phyloP scores from a whole-genome alignment of 2,113 vertebrate species.

The Psittacula cyanocephala region DNA sequence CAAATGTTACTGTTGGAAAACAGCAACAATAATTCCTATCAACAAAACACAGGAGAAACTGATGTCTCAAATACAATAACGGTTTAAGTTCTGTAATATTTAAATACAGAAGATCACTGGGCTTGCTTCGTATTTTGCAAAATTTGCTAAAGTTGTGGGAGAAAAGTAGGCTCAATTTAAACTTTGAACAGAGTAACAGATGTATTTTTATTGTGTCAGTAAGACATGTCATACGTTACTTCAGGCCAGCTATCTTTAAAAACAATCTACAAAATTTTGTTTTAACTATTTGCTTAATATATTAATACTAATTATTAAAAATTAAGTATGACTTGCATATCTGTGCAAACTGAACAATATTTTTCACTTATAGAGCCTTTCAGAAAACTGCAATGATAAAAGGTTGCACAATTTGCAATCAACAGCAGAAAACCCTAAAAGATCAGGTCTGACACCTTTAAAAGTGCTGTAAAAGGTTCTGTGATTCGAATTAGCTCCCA shows the following conservation, averaged over 20 bases:
- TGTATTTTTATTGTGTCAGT: fast-evolving
- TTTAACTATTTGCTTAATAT: background rate
- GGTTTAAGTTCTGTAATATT: background rate
- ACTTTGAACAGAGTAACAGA: background rate
- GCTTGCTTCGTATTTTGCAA: background rate
- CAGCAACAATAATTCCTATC: background rate
- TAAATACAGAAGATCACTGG: background rate
- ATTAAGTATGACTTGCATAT: background rate
- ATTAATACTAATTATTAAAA: background rate
- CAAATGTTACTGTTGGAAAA: background rate
- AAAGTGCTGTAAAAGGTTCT: background rate
- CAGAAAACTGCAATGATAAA: background rate
- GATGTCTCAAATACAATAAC: background rate
- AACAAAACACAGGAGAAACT: background rate
- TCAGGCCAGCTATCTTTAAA: background rate
- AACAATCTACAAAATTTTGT: background rate
- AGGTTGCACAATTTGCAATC: background rate
- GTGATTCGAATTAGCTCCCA: background rate
- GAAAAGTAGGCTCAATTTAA: background rate
- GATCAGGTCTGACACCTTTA: background rate
- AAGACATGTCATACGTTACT: fast-evolving
- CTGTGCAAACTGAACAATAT: background rate
- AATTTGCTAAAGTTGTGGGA: background rate
- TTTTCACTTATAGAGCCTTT: background rate
- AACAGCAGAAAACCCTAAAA: background rate